Conservation (phyloP, 2,113 vertebrate genomes). For the Saccopteryx bilineata region DNA sequence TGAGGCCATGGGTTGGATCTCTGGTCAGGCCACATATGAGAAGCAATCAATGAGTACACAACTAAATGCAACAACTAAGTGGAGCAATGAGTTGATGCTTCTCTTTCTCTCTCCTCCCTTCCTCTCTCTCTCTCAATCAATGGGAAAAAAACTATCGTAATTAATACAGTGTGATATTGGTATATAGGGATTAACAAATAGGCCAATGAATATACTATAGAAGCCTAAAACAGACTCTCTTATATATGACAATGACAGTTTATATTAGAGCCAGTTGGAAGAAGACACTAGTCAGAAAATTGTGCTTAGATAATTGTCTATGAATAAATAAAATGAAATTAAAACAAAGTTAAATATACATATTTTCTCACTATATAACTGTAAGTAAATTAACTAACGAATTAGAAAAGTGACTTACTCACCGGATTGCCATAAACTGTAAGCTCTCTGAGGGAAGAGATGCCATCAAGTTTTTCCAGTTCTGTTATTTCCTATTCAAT, state of each 20-base stretch:
- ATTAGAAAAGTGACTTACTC: conserved; percentile 83
- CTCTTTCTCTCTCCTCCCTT: no score
- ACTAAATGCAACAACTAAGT: no score
- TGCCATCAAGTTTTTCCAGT: conserved; percentile 91
- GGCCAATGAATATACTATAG: neutral
- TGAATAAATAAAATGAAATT: neutral
- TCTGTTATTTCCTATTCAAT: conserved; percentile 90
- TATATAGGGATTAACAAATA: neutral
- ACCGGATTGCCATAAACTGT: conserved; percentile 92
- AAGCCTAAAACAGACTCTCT: neutral
- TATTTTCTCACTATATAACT: neutral
- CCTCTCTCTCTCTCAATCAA: no score
- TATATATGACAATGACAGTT: neutral
- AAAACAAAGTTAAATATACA: no score
- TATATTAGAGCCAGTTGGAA: neutral
- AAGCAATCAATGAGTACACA: no score
- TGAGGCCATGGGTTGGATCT: no score
- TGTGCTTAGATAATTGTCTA: conserved; percentile 35
- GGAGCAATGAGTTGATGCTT: no score
- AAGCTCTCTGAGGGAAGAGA: conserved; percentile 91
- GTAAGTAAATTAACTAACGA: neutral
- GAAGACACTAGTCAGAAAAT: neutral
- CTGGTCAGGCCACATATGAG: no score
- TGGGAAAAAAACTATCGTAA: neutral
- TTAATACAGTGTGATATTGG: neutral